These are phyloP conservation scores for Epicampocera succincta DNA, from an alignment of 2,888 invertebrate species.

Conservation along the genomic window DNA sequence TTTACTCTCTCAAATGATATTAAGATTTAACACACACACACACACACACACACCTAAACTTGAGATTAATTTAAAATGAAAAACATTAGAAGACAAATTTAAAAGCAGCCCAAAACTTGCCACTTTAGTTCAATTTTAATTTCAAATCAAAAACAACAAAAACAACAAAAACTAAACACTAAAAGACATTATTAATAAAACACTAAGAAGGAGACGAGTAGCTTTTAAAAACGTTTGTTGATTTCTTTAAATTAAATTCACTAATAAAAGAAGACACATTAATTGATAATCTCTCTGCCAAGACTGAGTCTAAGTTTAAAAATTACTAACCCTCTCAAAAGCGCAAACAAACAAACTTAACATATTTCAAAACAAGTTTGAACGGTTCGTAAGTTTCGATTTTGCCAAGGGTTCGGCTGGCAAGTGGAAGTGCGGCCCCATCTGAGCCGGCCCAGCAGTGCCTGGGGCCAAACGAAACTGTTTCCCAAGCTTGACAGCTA, in stretches of 20 bases:
- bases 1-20: slow-evolving; percentile 68
- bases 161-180: not conserved
- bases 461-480: not conserved
- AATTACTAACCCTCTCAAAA: slow-evolving; percentile 59
- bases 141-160: slow-evolving; percentile 3
- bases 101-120: slow-evolving; percentile 67
- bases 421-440: too few relatives aligned
- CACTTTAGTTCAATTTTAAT: slow-evolving; percentile 61
- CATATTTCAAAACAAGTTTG: slow-evolving; percentile 15
- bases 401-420: not conserved
- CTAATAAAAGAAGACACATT: slow-evolving; percentile 62
- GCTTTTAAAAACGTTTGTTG: slow-evolving; percentile 57
- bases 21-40: slow-evolving; percentile 15
- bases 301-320: slow-evolving; percentile 81
- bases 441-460: too few relatives aligned
- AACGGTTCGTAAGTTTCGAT: slow-evolving; percentile 29
- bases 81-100: slow-evolving; percentile 1
- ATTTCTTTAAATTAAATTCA: slow-evolving; percentile 23
- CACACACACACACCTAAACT: slow-evolving; percentile 1
- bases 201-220: slow-evolving; percentile 58
- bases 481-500: slow-evolving; percentile 24
- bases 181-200: slow-evolving; percentile 41
- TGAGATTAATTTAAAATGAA: slow-evolving; percentile 54
- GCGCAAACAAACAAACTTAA: slow-evolving; percentile 30
- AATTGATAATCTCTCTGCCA: slow-evolving; percentile 80